Base-by-base conservation (phyloP, 2,797 vertebrate genomes). In the Pygocentrus nattereri region DNA sequence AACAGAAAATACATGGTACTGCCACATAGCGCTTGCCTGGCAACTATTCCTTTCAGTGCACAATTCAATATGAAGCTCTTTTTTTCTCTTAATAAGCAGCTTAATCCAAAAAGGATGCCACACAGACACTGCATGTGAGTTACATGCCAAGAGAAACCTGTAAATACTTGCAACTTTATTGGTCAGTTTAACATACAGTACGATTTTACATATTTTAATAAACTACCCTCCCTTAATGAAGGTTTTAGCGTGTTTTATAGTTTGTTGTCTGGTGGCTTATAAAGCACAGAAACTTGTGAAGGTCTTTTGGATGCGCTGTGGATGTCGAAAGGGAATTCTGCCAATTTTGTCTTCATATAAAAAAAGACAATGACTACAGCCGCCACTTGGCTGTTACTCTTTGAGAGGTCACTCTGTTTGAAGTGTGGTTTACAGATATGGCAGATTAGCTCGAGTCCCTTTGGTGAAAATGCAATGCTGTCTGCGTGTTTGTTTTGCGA, bases 91-190 rank as follows among this genome's bases (percentile, higher is more conserved):
- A 76, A 74, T 79, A 69, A 86, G 84, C 86, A 83, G 84, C 86
- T 64, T 82, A 82, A 62, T 30, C 67, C 62, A 65, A 47, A 88
- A 79, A 84, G 30, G 70, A 80, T 78, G 83, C 74, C 47, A 12
- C 30, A 56, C 19, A 67, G 80, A 85, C 49, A 64, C 86, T 88
- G 89, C 87, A 85, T 88, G 83, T 89, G 87, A 82, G 38, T 82
- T 83, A 90, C 90, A 91, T 88, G 91, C 90, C 89, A 84, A 90
- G 65, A 47, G 21, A 88, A 88, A 89, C 88, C 81, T 93, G 87
- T 92, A 90, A 84, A 89, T 90, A 89, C 79, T 88, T 82, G 91
- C 88, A 81, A 89, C 88, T 90, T 91, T 90, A 93, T 91, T 90
- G 91, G 88, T 88, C 87, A 85, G 77, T 79, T 76, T 85, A 90